Conservation (phyloP, 2,113 vertebrate genomes). For the Trematomus loennbergii region DNA sequence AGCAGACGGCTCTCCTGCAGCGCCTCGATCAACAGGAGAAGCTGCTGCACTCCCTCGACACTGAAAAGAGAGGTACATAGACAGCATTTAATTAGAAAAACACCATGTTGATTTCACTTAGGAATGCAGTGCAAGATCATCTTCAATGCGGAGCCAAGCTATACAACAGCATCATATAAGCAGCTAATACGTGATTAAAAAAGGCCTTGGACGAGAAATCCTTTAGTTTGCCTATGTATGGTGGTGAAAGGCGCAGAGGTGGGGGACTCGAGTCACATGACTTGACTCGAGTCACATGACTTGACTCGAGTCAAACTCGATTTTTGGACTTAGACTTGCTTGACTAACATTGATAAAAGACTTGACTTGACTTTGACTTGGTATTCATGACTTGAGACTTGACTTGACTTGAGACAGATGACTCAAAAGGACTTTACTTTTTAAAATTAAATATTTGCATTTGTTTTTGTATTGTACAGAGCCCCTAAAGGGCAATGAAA, state of each 20-base stretch:
- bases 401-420: too few relatives aligned
- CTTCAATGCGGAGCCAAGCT: not conserved
- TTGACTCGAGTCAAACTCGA: too few relatives aligned
- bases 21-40: conserved; percentile 89
- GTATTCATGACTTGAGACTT: too few relatives aligned
- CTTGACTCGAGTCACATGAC: too few relatives aligned
- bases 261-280: too few relatives aligned
- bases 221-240: not conserved
- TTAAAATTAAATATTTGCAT: too few relatives aligned
- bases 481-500: too few relatives aligned
- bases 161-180: not conserved
- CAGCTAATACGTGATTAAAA: conserved; percentile 7
- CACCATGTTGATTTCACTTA: not conserved
- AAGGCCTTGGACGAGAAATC: not conserved
- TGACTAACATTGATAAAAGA: too few relatives aligned
- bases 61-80: conserved; percentile 90
- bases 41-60: conserved; percentile 86
- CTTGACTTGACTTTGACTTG: too few relatives aligned
- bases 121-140: not conserved
- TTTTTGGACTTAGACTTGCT: too few relatives aligned
- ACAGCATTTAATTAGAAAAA: not conserved
- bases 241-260: not conserved
- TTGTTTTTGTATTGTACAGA: too few relatives aligned
- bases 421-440: too few relatives aligned
- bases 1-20: conserved; percentile 85